Percentiles rank a stretch among this genome's conserved stretches.
Evolutionary conservation across 1,140 invertebrate genomes (phyloP).

Genomic region (Spodoptera frugiperda): DNA sequence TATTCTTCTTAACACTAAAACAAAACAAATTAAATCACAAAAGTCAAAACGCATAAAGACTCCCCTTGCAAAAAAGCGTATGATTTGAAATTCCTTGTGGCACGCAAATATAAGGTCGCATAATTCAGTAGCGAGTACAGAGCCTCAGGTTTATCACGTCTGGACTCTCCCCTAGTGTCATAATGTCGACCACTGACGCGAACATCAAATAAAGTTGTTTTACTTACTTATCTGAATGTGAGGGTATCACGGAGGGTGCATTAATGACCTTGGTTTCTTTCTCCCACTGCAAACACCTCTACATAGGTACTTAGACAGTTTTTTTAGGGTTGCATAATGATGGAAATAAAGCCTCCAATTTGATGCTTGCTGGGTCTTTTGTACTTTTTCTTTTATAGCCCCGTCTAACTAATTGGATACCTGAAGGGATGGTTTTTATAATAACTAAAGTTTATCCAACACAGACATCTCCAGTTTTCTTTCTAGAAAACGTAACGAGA

Average conservation of each 20-base stretch:
- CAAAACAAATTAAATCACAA: neutral
- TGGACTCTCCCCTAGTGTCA: conserved; percentile 63
- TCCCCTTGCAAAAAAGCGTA: conserved; percentile 32
- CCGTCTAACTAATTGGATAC: neutral
- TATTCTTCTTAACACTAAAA: too few species aligned
- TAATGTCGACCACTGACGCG: conserved; percentile 65
- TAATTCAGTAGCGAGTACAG: conserved; percentile 44
- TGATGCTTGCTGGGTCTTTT: neutral
- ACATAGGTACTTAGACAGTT: conserved; percentile 56
- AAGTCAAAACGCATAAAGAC: conserved; percentile 22
- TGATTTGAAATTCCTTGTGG: conserved; percentile 17
- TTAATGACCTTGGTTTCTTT: conserved; percentile 75
- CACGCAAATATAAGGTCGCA: conserved; percentile 47
- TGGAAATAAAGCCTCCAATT: neutral
- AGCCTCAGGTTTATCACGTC: conserved; percentile 56
- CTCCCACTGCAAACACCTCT: conserved; percentile 69
- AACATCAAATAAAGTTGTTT: conserved; percentile 85
- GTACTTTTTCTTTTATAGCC: neutral
- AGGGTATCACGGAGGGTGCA: conserved; percentile 76
- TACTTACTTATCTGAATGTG: conserved; percentile 79
- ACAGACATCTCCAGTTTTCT: conserved; percentile 44
- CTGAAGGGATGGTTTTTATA: neutral
- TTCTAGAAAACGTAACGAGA: conserved; percentile 62
- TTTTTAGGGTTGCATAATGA: conserved; percentile 55
- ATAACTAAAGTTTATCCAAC: neutral